Base-by-base conservation (phyloP, 2,888 invertebrate species). In the Notodonta ziczac region DNA sequence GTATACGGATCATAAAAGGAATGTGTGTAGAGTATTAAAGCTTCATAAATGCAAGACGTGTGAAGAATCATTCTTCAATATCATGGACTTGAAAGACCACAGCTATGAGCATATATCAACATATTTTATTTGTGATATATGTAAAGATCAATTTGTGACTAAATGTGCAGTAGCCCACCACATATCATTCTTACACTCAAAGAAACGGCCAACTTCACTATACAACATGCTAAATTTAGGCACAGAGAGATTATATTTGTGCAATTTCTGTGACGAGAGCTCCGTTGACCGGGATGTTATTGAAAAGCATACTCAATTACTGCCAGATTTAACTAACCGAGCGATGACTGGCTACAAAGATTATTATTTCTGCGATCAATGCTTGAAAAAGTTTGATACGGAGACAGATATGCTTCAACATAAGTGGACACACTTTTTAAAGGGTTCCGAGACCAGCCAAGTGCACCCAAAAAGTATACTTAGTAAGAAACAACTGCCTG, bases 81-180 rank as follows among this genome's bases (percentile, higher is more conserved):
- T 84, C n/a, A 87, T 89, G 87, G 87, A 88, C 59, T 67, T 93
- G 3, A 90, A 89, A 77, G 92, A 93, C 16, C 91, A 93, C 65
- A 87, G 82, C 35, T 91, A 86, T 0, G 85, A 86, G 7, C 93
- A 93, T 56, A 57, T 76, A 0, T 68, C 71, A 35, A 66, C 67
- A 0, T 78, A 77, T 56, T 86, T 75, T 4, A 77, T 91, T 0
- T 93, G 93, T 57, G 89, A 92, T 42, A 75, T 90, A 13, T 93
- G 93, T 58, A 92, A 91, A 70, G 89, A 90, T 32, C 86, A 87
- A 51, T 90, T 88, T 60, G 39, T 66, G 1, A 82, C 73, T 0
- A 88, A 88, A 77, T 92, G 91, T 73, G 82, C 70, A 0, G 59
- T 92, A 0, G 77, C 86, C 0, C 90, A 91, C 59, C 92, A 93